Evolutionary conservation across 2,888 invertebrate species (phyloP).

Genomic region (Tachystola acroxantha): DNA sequence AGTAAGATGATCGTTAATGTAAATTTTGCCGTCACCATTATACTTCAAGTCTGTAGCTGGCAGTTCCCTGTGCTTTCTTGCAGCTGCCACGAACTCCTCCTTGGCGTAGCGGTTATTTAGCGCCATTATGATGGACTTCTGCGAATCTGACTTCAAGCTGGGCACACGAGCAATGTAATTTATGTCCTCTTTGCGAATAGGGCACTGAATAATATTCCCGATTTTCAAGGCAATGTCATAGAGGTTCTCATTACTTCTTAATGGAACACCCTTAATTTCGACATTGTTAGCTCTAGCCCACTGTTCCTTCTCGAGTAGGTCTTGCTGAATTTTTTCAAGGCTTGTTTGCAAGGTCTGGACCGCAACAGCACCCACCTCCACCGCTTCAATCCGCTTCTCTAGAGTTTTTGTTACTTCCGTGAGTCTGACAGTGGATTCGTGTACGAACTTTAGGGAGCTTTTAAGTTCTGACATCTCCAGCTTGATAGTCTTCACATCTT

Average conservation of each 20-base stretch:
- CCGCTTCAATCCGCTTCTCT: not conserved
- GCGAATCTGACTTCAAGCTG: too few species aligned
- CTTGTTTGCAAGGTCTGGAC: not conserved
- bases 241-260: conserved; percentile 8
- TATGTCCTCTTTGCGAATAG: conserved; percentile 1
- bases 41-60: not conserved
- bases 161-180: conserved; percentile 14
- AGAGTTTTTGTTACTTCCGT: conserved; percentile 1
- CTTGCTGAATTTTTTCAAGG: not conserved
- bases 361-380: not conserved
- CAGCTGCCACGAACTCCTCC: conserved; percentile 14
- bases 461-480: not conserved
- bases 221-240: conserved; percentile 6
- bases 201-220: conserved; percentile 2
- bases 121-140: conserved; percentile 9
- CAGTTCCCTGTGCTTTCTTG: not conserved
- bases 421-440: not conserved
- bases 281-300: conserved; percentile 7
- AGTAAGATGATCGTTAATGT: conserved; percentile 1
- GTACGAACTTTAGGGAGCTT: too few species aligned
- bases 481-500: conserved; percentile 4
- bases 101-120: conserved; percentile 15
- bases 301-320: not conserved
- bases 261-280: conserved; percentile 7
- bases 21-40: not conserved